These are phyloP conservation scores for Pelusios castaneus DNA, from an alignment of 2,113 vertebrate species.

Conservation along the genomic window DNA sequence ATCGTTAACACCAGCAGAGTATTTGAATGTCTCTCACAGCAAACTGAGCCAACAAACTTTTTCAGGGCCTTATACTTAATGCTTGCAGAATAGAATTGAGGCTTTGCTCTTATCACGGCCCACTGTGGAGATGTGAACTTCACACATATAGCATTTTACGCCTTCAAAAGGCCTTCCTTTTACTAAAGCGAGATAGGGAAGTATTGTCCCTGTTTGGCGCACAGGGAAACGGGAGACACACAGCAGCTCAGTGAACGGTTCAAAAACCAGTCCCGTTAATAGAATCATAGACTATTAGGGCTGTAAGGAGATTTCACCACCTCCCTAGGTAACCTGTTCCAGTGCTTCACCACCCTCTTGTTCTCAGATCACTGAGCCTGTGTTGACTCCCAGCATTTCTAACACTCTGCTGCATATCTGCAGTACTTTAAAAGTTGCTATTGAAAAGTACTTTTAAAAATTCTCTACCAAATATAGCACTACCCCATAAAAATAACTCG, in stretches of 20 bases:
- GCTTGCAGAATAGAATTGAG: background rate
- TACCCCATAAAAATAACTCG: background rate
- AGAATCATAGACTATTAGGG: too few relatives aligned
- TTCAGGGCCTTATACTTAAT: fast-evolving
- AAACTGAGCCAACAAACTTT: background rate
- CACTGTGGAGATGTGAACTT: background rate
- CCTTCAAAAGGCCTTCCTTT: background rate
- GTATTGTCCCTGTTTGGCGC: background rate
- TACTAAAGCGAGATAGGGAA: background rate
- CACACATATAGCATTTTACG: fast-evolving
- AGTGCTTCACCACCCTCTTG: too few relatives aligned
- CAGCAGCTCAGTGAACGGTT: background rate
- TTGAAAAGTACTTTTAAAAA: background rate
- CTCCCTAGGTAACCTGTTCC: too few relatives aligned
- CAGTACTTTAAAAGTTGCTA: background rate
- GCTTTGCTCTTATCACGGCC: background rate
- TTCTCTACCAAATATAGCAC: background rate
- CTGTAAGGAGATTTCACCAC: too few relatives aligned
- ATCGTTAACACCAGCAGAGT: background rate
- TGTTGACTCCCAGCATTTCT: background rate
- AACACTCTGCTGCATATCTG: background rate
- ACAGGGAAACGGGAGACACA: background rate
- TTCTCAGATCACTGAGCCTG: background rate
- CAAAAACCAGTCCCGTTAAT: background rate
- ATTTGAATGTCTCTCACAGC: fast-evolving